Conservation (phyloP, 2,888 invertebrate species). For the Tetranychus piercei region DNA sequence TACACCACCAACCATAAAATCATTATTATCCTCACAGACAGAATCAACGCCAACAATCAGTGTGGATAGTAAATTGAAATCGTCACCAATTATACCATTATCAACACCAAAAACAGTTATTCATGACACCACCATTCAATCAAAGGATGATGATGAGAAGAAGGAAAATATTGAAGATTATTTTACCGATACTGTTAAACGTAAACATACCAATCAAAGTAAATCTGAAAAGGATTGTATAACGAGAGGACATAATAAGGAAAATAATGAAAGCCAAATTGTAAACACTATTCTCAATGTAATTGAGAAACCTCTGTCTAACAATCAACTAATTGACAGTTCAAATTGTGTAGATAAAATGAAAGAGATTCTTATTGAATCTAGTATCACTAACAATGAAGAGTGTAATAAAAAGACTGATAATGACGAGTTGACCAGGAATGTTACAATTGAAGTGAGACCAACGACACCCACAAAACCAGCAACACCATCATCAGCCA, state of each 20-base stretch:
- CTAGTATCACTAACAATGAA: too few species aligned
- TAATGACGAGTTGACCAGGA: too few species aligned
- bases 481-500: background rate
- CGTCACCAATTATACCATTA: background rate
- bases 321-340: background rate
- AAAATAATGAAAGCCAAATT: conserved; percentile 1
- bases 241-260: background rate
- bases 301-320: background rate
- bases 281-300: background rate
- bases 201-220: background rate
- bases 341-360: background rate
- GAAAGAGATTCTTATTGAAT: background rate
- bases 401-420: too few species aligned
- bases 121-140: background rate
- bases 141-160: background rate
- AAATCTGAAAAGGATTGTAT: background rate
- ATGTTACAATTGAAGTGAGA: too few species aligned
- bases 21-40: background rate
- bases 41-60: background rate
- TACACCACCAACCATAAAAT: background rate
- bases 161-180: background rate
- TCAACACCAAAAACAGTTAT: background rate
- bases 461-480: too few species aligned
- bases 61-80: background rate
- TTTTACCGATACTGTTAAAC: background rate